These are phyloP conservation scores for Babylonia areolata DNA, from an alignment of 1,140 invertebrate species.

Conservation along the genomic window DNA sequence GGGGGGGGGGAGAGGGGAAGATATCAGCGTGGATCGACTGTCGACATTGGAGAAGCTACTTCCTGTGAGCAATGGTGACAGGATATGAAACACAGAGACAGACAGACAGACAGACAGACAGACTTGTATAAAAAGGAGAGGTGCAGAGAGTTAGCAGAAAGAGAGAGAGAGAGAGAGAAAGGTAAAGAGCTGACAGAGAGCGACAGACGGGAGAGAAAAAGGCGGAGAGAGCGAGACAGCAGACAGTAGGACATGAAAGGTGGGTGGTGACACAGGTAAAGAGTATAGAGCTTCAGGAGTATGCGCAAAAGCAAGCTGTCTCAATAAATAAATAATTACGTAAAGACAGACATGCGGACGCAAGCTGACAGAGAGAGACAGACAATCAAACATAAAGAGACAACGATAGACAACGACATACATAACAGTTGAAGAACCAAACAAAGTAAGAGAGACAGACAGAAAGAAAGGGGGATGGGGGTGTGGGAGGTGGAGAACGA, in stretches of 20 bases:
- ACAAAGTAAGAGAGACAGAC: too few relatives aligned
- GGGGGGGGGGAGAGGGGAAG: too few relatives aligned
- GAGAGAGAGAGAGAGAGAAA: not conserved
- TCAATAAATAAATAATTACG: too few relatives aligned
- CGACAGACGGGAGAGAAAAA: too few relatives aligned
- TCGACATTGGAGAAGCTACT: constrained; percentile 5
- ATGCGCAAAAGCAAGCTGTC: too few relatives aligned
- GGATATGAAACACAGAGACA: not conserved
- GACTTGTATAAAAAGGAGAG: too few relatives aligned
- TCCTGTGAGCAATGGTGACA: not conserved
- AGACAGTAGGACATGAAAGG: too few relatives aligned
- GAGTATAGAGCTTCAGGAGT: too few relatives aligned
- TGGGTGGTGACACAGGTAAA: too few relatives aligned
- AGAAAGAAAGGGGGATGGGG: not conserved
- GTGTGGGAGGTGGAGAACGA: not conserved
- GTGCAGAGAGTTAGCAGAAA: too few relatives aligned
- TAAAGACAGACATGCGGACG: not conserved
- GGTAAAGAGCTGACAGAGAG: not conserved
- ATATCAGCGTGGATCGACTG: not conserved
- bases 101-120: not conserved
- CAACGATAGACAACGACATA: not conserved
- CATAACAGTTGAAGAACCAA: too few relatives aligned
- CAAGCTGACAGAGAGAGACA: not conserved
- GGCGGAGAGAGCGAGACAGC: too few relatives aligned
- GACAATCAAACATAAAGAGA: not conserved